Base-by-base conservation (phyloP, 2,888 invertebrate species). In the Latrodectus hesperus region DNA sequence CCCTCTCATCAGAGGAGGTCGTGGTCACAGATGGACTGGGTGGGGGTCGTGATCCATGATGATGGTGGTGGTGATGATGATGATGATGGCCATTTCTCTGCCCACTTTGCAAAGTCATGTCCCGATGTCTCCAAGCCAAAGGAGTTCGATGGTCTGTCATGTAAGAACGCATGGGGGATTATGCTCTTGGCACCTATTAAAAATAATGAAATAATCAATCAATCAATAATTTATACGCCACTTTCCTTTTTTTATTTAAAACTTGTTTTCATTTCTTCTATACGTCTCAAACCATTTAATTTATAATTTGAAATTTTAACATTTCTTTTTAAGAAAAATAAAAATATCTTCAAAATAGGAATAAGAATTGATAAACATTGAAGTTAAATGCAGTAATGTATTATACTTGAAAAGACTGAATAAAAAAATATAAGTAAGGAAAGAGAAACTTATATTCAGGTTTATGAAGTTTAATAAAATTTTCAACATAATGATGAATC, bases 1-100 rank as follows among this genome's bases (percentile, higher is more conserved):
- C 90, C 26, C 90, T 84, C 64, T 90, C 90, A 75, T 90, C 90
- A 1, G 90, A 88, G 6, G 90, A 89, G 10, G 90, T 78, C n/a
- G 89, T 84, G 11, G 89, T 89, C 17, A 80, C 81, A 0, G 89
- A 82, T 16, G 87, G 84, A 0, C 88, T 79, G 9, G 88, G 89
- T 9, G 89, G 86, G 1, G 88, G 78, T 6, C 52, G 68, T 12
- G 64, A 53, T 9, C 68, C 79, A 17, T 79, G 75, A 22, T 68
- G 72, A 22, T 75, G 83, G 26, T 86, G 80, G 49, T 68, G 73
- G 9, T 81, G 88, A 22, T 84, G 81, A n/a, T 76, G 76, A 74
- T 82, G 80, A 17, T 65, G 52, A n/a, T 52, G 22, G 0, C 64
- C 12, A 11, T 26, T 49, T 2, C 26, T 65, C n/a, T 17, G 72